These are phyloP conservation scores for Notothenia rossii DNA, from an alignment of 2,113 vertebrate genomes.

Conservation along the genomic window DNA sequence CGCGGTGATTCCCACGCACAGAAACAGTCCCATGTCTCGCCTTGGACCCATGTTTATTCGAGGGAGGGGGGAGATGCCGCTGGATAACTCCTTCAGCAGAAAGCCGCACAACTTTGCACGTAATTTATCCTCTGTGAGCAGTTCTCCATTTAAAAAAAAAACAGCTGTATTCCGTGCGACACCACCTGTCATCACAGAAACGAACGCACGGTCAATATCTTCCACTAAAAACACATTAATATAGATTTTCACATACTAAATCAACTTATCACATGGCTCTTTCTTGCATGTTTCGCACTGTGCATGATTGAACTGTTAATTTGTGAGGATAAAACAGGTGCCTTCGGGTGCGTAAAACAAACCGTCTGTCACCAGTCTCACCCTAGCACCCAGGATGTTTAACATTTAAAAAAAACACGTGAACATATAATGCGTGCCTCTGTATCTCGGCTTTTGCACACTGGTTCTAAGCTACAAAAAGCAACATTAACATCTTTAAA, in stretches of 20 bases:
- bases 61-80: neutral
- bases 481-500: neutral
- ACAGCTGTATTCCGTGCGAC: conserved; percentile 52
- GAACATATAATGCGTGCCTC: neutral
- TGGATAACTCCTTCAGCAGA: conserved; percentile 56
- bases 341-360: conserved; percentile 34
- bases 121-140: conserved; percentile 61
- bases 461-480: neutral
- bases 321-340: conserved; percentile 21
- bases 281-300: neutral
- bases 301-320: neutral
- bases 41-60: conserved; percentile 58
- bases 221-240: neutral
- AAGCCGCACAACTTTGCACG: conserved; percentile 54
- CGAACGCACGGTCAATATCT: conserved; percentile 7
- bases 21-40: conserved; percentile 66
- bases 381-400: conserved; percentile 8
- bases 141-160: conserved; percentile 54
- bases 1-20: conserved; percentile 64
- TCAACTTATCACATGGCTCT: conserved; percentile 14
- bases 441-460: neutral
- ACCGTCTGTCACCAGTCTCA: conserved; percentile 18
- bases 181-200: conserved; percentile 62
- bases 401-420: conserved; percentile 2
- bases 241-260: neutral